These are phyloP conservation scores for Crotalus horridus DNA, from an alignment of 2,113 vertebrate species.

Conservation along the genomic window DNA sequence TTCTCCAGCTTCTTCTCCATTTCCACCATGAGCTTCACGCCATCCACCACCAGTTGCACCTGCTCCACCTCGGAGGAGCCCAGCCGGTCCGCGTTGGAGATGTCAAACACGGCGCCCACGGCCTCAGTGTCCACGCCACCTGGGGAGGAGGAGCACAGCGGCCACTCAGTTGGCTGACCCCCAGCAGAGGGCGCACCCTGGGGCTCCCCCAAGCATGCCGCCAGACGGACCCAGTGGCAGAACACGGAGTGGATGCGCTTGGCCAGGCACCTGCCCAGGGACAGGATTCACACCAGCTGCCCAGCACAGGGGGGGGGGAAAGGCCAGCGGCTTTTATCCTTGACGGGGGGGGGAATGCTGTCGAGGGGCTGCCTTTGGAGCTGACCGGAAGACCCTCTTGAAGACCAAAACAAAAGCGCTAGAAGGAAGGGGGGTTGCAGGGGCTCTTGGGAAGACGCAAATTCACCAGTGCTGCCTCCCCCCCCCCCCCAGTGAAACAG, in stretches of 20 bases:
- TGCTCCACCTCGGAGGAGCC: constrained; percentile 92
- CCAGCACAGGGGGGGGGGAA: background rate
- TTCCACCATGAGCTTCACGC: constrained; percentile 95
- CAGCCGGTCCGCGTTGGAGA: constrained; percentile 94
- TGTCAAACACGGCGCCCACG: constrained; percentile 88
- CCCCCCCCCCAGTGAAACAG: background rate
- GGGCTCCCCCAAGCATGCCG: background rate
- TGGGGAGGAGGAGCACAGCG: constrained; percentile 40
- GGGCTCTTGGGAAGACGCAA: background rate
- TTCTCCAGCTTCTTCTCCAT: constrained; percentile 98
- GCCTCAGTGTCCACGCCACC: constrained; percentile 95
- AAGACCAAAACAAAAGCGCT: background rate
- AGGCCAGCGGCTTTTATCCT: background rate
- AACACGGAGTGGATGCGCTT: background rate
- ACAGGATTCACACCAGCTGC: background rate
- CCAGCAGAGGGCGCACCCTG: too few relatives aligned
- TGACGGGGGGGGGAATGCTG: background rate
- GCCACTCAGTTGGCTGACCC: rapidly evolving
- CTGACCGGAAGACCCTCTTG: too few relatives aligned
- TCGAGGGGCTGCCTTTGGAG: background rate
- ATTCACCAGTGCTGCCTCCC: background rate
- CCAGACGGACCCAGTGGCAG: background rate
- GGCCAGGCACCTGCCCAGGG: background rate
- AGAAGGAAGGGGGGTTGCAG: background rate
- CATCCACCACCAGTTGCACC: constrained; percentile 95